Evolutionary conservation across 2,888 invertebrate species (phyloP), one percentile per base, ranked within the genome.

Genomic region (Galerucella calmariensis): DNA sequence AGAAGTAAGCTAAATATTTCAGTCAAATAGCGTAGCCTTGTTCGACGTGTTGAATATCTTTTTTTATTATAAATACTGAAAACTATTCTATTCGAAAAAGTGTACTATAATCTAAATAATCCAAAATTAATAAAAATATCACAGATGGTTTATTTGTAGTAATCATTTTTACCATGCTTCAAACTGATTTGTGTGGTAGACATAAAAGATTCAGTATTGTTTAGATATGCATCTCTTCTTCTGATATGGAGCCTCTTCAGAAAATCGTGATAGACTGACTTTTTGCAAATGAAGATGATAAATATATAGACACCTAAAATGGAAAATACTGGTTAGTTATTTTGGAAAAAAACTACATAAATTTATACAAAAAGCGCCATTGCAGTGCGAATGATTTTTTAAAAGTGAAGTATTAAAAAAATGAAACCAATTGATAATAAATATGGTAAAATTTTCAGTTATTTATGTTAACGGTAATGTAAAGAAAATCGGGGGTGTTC

Each of bases 211-310:
- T 63, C 72, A 5, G 73, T 70, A n/a, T 73, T 70, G 12, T 67
- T 73, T 14, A 70, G 16, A 56, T 67, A 67, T 3, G 59, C 20
- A 35, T 75, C 73, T 9, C 65, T 62, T 44, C 53, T 74, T 73
- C 16, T 61, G 11, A 77, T 51, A 44, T 69, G 74, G 8, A 78
- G 62, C 48, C 72, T 76, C 48, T 62, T 70, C 14, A 76, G 20
- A 53, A 77, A 69, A 24, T 69, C 71, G 58, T 74, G 71, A 35
- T 76, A 72, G 10, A 79, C 79, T 46, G 79, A 77, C 66, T 74
- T 81, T 63, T 82, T 81, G 73, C 81, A 81, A 41, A 82, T 79
- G 59, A 82, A 82, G n/a, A 82, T 81, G 10, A 81, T 71, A 51
- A 82, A 82, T 2, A 82, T 81, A 69, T 79, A 82, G 10, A 82